Conservation (phyloP, 2,113 vertebrate genomes). For the Pomatorhinus ruficollis region DNA sequence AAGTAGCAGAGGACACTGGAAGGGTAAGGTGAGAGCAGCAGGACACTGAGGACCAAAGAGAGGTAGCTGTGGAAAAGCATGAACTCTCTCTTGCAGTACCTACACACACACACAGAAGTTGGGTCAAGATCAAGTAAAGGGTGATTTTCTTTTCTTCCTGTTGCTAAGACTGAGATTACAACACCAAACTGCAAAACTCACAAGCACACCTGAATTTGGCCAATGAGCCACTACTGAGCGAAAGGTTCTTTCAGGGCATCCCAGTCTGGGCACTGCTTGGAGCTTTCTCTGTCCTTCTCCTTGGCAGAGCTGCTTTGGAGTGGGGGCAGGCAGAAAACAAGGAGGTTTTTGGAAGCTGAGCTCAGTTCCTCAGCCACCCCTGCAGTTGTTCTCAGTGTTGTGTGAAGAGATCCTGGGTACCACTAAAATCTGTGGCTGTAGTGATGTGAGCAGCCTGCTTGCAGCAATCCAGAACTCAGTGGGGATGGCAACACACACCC, state of each 20-base stretch:
- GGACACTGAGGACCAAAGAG: not conserved
- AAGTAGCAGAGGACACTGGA: not conserved
- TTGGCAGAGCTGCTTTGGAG: not conserved
- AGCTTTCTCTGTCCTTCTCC: not conserved
- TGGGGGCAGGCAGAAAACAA: not conserved
- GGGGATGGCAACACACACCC: not conserved
- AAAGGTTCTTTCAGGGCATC: not conserved
- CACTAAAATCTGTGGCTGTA: not conserved
- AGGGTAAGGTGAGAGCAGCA: not conserved
- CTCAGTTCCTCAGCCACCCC: not conserved
- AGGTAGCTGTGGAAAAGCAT: not conserved
- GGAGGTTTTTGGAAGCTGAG: not conserved
- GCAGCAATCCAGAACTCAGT: not conserved
- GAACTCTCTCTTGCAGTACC: not conserved
- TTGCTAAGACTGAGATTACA: not conserved
- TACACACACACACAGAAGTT: accelerated
- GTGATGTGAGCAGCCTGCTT: not conserved
- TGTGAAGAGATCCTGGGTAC: not conserved
- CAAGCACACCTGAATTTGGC: not conserved
- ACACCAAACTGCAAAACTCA: not conserved
- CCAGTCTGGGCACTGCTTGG: not conserved
- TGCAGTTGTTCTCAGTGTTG: not conserved
- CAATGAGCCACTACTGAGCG: accelerated
- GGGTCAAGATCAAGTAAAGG: not conserved
- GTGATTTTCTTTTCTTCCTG: not conserved